A percentile compares a stretch with the other conserved stretches of the same genome.
Conservation (phyloP, 2,888 invertebrate genomes). For the Drosophila paranaensis region DNA sequence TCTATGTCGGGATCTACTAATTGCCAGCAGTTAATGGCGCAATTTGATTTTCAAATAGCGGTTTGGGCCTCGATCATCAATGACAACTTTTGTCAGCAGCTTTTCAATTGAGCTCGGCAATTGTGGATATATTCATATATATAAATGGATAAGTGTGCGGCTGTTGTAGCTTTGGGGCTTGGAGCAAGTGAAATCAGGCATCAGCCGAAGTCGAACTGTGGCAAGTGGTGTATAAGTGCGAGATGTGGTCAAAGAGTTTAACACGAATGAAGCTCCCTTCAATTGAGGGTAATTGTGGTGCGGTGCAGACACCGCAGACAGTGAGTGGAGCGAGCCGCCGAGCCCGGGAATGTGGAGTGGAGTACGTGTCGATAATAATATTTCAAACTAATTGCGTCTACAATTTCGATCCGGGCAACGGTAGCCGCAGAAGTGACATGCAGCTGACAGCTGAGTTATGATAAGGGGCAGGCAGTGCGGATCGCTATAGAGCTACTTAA, state of each 20-base stretch:
- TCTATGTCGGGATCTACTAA: conserved; percentile 52
- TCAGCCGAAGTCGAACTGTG: conserved; percentile 30
- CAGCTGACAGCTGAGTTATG: conserved; percentile 81
- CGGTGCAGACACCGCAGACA: conserved; percentile 50
- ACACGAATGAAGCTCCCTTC: conserved; percentile 72
- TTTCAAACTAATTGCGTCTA: conserved; percentile 76
- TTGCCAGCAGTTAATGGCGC: conserved; percentile 74
- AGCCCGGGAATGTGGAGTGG: conserved; percentile 33
- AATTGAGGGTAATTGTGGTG: conserved; percentile 79
- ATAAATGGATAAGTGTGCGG: conserved; percentile 13
- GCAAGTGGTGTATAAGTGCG: conserved; percentile 41
- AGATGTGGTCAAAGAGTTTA: conserved; percentile 80
- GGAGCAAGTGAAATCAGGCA: conserved; percentile 60
- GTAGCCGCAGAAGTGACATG: conserved; percentile 83
- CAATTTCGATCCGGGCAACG: conserved; percentile 72
- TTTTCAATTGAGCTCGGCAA: conserved; percentile 60
- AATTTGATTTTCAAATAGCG: conserved; percentile 72
- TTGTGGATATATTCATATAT: conserved; percentile 4
- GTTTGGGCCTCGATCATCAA: conserved; percentile 55
- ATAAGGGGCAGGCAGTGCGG: conserved; percentile 49
- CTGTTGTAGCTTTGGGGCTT: conserved; percentile 4
- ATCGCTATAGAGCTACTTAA: conserved; percentile 44
- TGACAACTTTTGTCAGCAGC: conserved; percentile 81
- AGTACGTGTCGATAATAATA: conserved; percentile 81
- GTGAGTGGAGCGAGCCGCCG: conserved; percentile 3